Percentiles rank a stretch among this genome's conserved stretches.
These are phyloP conservation scores for Hirudo medicinalis DNA, from an alignment of 1,140 invertebrate genomes.

Conservation along the genomic window DNA sequence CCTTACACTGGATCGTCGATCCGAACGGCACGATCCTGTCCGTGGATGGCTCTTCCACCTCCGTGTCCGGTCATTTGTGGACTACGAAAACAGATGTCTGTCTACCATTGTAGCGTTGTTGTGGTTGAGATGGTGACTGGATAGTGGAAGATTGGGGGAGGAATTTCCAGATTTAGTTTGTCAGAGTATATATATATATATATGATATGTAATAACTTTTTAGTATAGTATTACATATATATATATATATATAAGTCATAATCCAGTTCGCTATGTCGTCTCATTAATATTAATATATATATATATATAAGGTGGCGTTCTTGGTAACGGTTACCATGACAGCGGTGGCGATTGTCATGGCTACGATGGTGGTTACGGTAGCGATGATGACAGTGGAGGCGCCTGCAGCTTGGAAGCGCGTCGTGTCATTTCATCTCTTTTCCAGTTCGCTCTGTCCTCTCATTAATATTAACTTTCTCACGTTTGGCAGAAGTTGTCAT, in stretches of 20 bases:
- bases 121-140: background rate
- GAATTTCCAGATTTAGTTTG: background rate
- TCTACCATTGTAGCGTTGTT: background rate
- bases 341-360: no score
- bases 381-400: background rate
- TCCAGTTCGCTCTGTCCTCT: background rate
- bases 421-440: background rate
- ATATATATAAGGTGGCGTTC: no score
- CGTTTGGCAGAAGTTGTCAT: no score
- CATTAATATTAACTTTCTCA: background rate
- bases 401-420: background rate
- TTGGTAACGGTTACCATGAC: no score
- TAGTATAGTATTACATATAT: no score
- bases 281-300: no score
- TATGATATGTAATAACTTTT: no score
- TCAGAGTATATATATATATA: no score
- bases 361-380: no score
- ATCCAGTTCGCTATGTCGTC: no score
- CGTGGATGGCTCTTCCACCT: background rate
- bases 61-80: background rate
- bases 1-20: conserved; percentile 11
- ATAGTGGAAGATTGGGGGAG: background rate
- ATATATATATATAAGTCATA: no score
- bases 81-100: no score
- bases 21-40: background rate